Base-by-base conservation (phyloP, 2,888 invertebrate species). In the Pseudococcus longispinus region DNA sequence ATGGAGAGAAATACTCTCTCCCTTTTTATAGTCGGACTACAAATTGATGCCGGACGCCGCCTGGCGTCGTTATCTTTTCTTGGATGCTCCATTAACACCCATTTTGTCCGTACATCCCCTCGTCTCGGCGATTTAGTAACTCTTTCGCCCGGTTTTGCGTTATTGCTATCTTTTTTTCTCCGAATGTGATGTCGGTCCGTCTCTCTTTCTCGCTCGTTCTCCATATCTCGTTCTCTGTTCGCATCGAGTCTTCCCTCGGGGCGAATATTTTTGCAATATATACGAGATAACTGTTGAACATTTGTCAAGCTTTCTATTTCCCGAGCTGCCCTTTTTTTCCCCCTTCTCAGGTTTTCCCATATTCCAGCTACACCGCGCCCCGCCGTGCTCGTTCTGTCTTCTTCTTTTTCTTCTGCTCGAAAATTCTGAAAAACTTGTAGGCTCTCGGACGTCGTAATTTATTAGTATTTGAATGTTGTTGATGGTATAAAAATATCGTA, bases 11-110 rank as follows among this genome's bases (percentile, higher is more conserved):
- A 26, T 29, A n/a, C 9, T 1, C 29, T 70, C 42, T 80, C 37
- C 42, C 77, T 42, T 80, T 80, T 42, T 80, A 13, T 70, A 55
- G 86, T 86, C 77, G 74, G 65, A 77, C 51, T 86, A 86, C 86
- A 86, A 86, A 86, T 86, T 86, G 86, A 86, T 86, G 86, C 80
- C 86, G 86, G 86, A 86, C 86, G 86, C 86, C 86, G 86, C 51
- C 77, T 80, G 86, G 86, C 86, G 86, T 86, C 86, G 86, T 86
- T 86, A 86, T 86, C 86, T 86, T 51, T 85, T 80, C 80, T 42
- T 77, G 80, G 86, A 86, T 86, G 86, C 86, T 86, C 86, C 86
- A 86, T 86, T 86, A 86, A 77, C 86, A 86, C 86, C 86, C 86
- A 86, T 86, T 86, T 86, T 74, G 46, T 46, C 74, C 86, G 46